Evolutionary conservation across 1,140 invertebrate genomes (phyloP).

Genomic region (Brachionus manjavacas): DNA sequence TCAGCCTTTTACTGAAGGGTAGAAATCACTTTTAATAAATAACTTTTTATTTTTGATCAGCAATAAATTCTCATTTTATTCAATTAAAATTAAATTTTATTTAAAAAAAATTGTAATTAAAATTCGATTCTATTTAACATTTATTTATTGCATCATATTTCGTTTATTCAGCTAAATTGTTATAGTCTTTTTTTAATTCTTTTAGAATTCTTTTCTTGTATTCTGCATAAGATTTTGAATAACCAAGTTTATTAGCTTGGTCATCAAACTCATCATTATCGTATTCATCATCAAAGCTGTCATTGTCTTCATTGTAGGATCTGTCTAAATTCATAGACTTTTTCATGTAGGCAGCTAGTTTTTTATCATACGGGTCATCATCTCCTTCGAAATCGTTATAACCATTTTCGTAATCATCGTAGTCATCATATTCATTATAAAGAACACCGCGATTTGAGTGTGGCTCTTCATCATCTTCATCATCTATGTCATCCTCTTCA

Average conservation of each 20-base stretch:
- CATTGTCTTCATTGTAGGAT: conserved; percentile 36
- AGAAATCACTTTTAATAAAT: too few species aligned
- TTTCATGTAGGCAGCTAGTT: conserved; percentile 11
- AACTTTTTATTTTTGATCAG: too few species aligned
- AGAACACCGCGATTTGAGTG: background rate
- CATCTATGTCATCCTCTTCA: conserved; percentile 16
- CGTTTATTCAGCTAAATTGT: background rate
- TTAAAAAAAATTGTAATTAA: background rate
- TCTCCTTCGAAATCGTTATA: conserved; percentile 2
- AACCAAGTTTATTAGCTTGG: background rate
- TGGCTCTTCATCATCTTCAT: conserved; percentile 17
- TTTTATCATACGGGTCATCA: background rate
- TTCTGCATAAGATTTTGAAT: conserved; percentile 6
- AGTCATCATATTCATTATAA: background rate
- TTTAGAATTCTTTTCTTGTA: conserved; percentile 35
- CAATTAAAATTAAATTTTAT: background rate
- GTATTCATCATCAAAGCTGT: background rate
- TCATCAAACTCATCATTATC: conserved; percentile 13
- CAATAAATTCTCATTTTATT: background rate
- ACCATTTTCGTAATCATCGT: conserved; percentile 20
- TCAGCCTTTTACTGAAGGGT: too few species aligned
- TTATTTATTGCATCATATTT: background rate
- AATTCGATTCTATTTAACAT: background rate
- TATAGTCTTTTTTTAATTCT: conserved; percentile 35
- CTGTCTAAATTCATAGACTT: conserved; percentile 23